phyloP scores from a whole-genome alignment of 2,797 vertebrate species.

The Nannoperca obscura region DNA sequence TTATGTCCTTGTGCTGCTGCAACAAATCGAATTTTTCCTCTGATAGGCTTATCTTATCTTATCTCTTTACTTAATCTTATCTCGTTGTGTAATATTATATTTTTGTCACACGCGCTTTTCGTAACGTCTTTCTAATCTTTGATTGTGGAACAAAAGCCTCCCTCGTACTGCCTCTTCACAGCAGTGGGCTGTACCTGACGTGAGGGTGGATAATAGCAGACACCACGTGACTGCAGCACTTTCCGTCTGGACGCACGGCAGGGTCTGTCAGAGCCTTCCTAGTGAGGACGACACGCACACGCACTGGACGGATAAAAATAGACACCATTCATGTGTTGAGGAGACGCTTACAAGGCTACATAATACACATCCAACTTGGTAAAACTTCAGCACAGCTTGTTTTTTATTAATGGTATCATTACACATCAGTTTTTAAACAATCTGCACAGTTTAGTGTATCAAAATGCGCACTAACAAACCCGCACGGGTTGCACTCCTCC shows the following conservation, averaged over 20 bases:
- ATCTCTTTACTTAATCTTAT: too few species aligned
- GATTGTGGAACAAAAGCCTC: constrained; percentile 7
- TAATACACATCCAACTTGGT: constrained; percentile 37
- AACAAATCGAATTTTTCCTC: not conserved
- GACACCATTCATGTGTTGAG: constrained; percentile 57
- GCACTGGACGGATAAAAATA: constrained; percentile 61
- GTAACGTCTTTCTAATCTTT: not conserved
- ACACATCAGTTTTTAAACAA: not conserved
- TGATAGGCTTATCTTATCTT: not conserved
- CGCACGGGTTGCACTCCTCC: constrained; percentile 29
- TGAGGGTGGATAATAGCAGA: constrained; percentile 74
- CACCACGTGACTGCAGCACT: constrained; percentile 83
- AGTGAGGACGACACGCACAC: constrained; percentile 55
- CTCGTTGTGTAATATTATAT: not conserved
- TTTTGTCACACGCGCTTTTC: not conserved
- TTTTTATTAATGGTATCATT: not conserved
- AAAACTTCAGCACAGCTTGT: constrained; percentile 37
- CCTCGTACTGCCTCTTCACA: constrained; percentile 13
- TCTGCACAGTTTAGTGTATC: constrained; percentile 3
- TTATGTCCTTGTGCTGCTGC: not conserved
- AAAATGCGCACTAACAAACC: constrained; percentile 39
- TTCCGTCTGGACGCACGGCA: constrained; percentile 65
- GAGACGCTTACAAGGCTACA: constrained; percentile 26
- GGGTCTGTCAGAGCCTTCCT: constrained; percentile 66
- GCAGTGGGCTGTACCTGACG: constrained; percentile 64